Evolutionary conservation across 2,888 invertebrate genomes (phyloP).

Genomic region (Diabrotica balteata): DNA sequence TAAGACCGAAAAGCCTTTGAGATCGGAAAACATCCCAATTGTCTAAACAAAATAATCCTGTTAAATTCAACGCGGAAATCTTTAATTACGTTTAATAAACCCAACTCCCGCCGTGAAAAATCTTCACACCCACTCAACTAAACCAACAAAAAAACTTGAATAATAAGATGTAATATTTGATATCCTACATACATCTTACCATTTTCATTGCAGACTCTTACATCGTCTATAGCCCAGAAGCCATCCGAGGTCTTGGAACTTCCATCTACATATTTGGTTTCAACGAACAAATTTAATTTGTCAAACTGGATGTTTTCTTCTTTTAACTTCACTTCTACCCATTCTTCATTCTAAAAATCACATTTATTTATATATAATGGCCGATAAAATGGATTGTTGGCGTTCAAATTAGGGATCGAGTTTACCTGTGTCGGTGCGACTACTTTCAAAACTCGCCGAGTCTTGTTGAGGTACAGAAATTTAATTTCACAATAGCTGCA

Average conservation of each 20-base stretch:
- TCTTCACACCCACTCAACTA: no score
- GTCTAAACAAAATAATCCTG: no score
- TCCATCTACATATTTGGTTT: slow-evolving; percentile 47
- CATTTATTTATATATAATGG: background rate
- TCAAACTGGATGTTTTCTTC: slow-evolving; percentile 48
- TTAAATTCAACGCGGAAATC: no score
- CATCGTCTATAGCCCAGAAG: slow-evolving; percentile 56
- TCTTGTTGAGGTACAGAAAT: slow-evolving; percentile 48
- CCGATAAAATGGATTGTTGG: no score
- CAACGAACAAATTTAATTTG: slow-evolving; percentile 51
- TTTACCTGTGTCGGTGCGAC: slow-evolving; percentile 39
- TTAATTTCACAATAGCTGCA: slow-evolving; percentile 51
- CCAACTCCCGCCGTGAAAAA: no score
- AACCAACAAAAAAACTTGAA: no score
- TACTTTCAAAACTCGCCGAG: slow-evolving; percentile 41
- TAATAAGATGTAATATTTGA: no score
- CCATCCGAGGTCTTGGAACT: slow-evolving; percentile 39
- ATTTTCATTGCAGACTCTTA: slow-evolving; percentile 54
- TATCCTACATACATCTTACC: slow-evolving; percentile 41
- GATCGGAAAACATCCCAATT: no score
- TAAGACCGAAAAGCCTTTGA: no score
- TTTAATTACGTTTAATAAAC: no score
- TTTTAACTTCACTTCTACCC: slow-evolving; percentile 52
- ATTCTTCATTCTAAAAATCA: slow-evolving; percentile 45
- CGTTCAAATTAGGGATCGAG: no score